phyloP scores from a whole-genome alignment of 1,140 invertebrate species.

The Helicoverpa zea region DNA sequence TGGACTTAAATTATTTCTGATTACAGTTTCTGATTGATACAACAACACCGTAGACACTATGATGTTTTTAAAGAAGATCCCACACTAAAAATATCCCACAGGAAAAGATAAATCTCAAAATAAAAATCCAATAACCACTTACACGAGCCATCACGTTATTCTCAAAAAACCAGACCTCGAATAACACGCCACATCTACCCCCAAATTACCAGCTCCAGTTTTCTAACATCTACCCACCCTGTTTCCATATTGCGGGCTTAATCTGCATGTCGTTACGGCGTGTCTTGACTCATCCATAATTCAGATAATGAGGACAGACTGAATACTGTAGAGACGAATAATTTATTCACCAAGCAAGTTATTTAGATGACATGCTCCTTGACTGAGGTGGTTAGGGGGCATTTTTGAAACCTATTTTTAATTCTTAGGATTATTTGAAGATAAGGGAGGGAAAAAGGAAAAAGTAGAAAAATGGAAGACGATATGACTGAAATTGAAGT shows the following conservation, averaged over 20 bases:
- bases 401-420: too few relatives aligned
- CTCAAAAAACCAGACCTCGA: not conserved
- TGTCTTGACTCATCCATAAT: conserved; percentile 80
- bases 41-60: too few relatives aligned
- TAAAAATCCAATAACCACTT: not conserved
- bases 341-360: conserved; percentile 47
- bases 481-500: too few relatives aligned
- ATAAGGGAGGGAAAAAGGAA: too few relatives aligned
- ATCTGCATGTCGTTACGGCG: conserved; percentile 79
- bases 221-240: conserved; percentile 15
- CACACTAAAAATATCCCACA: too few relatives aligned
- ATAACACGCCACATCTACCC: conserved; percentile 11
- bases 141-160: not conserved
- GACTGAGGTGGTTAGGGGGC: too few relatives aligned
- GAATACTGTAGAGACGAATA: conserved; percentile 53
- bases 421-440: too few relatives aligned
- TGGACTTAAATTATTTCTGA: too few relatives aligned
- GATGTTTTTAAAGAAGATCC: too few relatives aligned
- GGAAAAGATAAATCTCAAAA: conserved; percentile 4
- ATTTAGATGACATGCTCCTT: conserved; percentile 19
- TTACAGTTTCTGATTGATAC: too few relatives aligned
- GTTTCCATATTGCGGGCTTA: conserved; percentile 65
- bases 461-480: too few relatives aligned
- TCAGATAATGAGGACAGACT: conserved; percentile 76
- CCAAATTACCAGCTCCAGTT: conserved; percentile 56